Base-by-base conservation (phyloP, 2,113 vertebrate genomes). In the Eidolon helvum region DNA sequence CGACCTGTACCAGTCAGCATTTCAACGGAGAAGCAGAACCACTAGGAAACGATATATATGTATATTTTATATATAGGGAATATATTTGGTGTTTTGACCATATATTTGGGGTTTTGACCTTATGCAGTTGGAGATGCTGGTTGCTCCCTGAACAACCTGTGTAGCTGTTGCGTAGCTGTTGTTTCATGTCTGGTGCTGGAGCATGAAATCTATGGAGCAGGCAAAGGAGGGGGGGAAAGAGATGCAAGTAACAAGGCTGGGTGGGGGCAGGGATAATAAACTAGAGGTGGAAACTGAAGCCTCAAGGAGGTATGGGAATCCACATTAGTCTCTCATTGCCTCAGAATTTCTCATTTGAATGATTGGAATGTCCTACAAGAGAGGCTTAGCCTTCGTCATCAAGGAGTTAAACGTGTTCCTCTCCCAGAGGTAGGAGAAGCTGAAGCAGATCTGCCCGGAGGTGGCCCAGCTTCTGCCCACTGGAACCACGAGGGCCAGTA, bases 401-500 rank as follows among this genome's bases (percentile, higher is more conserved):
- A n/a, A 9, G 15, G 66, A 86, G 4, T 7, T 63, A 50, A 61
- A 68, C 0, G 6, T 14, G 35, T 1, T 11, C n/a, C 21, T 69
- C 40, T 0, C 35, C 83, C 40, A 11, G 28, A 4, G 30, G 30
- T 6, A n/a, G 24, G 7, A 48, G n/a, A 48, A 33, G 48, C n/a
- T 48, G 10, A 63, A 38, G 14, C 55, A n/a, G 40, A 7, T 33
- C 3, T 6, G 2, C 7, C 59, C 33, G 26, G 28, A 12, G 38
- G 55, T 16, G 55, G 55, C 69, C 40, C 40, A 1, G 16, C 10
- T 53, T 38, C 43, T 40, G 5, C 26, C 11, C 45, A 4, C 4
- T 2, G 16, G 19, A n/a, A 22, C 26, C 0, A 0, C 16, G 21
- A 33, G 43, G 87, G 4, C 16, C 35, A 6, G 22, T 4, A 71